phyloP scores from a whole-genome alignment of 2,888 invertebrate genomes.

The Lasioglossum marginatum region DNA sequence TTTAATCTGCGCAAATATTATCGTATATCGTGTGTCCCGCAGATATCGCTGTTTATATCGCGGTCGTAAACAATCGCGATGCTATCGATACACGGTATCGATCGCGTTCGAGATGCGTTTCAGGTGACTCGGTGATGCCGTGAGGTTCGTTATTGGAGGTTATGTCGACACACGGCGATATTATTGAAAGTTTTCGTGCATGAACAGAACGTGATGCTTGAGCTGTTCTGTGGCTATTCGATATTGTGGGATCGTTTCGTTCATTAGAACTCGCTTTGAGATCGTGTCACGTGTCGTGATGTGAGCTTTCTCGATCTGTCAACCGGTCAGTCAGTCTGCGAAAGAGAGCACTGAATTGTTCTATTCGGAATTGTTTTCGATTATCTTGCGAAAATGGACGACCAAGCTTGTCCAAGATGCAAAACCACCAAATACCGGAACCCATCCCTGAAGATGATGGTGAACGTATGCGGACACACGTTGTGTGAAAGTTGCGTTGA shows the following conservation, averaged over 20 bases:
- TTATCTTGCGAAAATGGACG: conserved; percentile 81
- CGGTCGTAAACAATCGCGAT: conserved; percentile 30
- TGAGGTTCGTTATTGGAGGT: conserved; percentile 35
- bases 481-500: conserved; percentile 99
- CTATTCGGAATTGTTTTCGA: background rate
- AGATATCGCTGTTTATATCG: conserved; percentile 36
- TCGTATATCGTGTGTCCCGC: conserved; percentile 7
- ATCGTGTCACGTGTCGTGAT: conserved; percentile 17
- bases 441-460: conserved; percentile 98
- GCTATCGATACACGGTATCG: conserved; percentile 41
- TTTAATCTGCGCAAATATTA: conserved; percentile 24
- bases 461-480: conserved; percentile 99
- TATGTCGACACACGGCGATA: conserved; percentile 28
- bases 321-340: background rate
- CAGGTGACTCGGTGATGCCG: background rate
- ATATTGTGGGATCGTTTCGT: background rate
- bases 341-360: background rate
- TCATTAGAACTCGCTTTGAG: conserved; percentile 2
- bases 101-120: conserved; percentile 32
- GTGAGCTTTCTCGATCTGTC: background rate
- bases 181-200: background rate
- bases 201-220: conserved; percentile 21
- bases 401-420: conserved; percentile 97
- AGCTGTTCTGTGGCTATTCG: background rate
- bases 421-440: conserved; percentile 99